These are phyloP conservation scores for Andrena hattorfiana DNA, from an alignment of 2,888 invertebrate species.

Conservation along the genomic window DNA sequence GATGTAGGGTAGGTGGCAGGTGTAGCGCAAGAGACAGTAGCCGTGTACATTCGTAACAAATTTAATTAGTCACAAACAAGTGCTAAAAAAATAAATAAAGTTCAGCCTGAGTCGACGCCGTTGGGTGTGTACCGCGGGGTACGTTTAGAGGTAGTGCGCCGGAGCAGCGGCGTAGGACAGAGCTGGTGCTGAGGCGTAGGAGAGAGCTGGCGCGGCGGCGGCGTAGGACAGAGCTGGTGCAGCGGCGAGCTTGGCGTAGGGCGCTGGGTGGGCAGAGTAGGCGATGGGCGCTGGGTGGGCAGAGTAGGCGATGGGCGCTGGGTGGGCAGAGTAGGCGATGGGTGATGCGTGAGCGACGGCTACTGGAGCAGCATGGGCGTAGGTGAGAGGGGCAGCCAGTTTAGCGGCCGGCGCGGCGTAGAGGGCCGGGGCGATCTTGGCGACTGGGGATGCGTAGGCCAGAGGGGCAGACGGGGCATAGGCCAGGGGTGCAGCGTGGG, in stretches of 20 bases:
- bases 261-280: conserved; percentile 56
- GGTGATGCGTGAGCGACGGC: conserved; percentile 74
- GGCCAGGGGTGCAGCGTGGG: conserved; percentile 74
- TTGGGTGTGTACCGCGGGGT: neutral
- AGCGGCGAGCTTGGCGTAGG: conserved; percentile 19
- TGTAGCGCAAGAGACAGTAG: neutral
- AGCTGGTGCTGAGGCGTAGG: conserved; percentile 56
- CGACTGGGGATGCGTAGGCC: conserved; percentile 73
- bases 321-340: conserved; percentile 73
- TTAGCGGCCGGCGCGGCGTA: conserved; percentile 52
- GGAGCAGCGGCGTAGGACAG: conserved; percentile 63
- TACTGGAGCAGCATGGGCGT: conserved; percentile 70
- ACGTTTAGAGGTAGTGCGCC: conserved; percentile 54
- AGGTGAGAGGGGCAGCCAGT: neutral
- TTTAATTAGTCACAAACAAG: conserved; percentile 68
- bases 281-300: conserved; percentile 56
- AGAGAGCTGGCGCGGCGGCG: neutral
- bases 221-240: conserved; percentile 38
- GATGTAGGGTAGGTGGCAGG: neutral
- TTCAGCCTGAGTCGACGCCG: conserved; percentile 69
- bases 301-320: conserved; percentile 75
- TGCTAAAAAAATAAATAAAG: conserved; percentile 73
- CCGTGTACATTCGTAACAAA: conserved; percentile 55
- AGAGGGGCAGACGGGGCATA: conserved; percentile 85
- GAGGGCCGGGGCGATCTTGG: conserved; percentile 75